Evolutionary conservation across 2,888 invertebrate genomes (phyloP).

Genomic region (Euphydryas editha): DNA sequence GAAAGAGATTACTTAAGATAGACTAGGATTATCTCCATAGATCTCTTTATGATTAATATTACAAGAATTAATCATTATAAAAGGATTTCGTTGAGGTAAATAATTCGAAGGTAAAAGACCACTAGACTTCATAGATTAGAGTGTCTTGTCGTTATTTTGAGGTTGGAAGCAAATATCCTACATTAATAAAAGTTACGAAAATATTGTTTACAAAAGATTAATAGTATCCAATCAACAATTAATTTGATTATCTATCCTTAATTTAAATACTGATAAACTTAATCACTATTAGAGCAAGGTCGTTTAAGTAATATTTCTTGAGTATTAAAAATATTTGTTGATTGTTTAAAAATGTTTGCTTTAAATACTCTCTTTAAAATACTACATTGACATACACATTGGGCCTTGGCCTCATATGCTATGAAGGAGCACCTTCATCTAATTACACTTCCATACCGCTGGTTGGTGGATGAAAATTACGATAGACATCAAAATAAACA

Average conservation of each 20-base stretch:
- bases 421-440: too few relatives aligned
- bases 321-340: background rate
- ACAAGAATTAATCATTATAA: background rate
- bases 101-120: background rate
- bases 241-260: background rate
- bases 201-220: too few relatives aligned
- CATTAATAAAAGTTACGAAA: too few relatives aligned
- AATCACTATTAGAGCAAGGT: background rate
- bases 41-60: conserved; percentile 6
- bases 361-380: background rate
- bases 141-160: too few relatives aligned
- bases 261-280: background rate
- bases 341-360: too few relatives aligned
- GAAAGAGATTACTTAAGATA: conserved; percentile 31
- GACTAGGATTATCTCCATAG: conserved; percentile 28
- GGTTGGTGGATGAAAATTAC: too few relatives aligned
- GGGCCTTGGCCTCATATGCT: too few relatives aligned
- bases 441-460: too few relatives aligned
- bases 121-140: too few relatives aligned
- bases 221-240: background rate
- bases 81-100: background rate
- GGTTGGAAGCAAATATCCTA: too few relatives aligned
- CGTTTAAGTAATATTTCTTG: background rate
- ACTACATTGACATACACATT: too few relatives aligned
- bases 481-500: background rate